Evolutionary conservation across 1,140 invertebrate genomes (phyloP), one percentile per base, ranked within the genome.

Genomic region (Calephelis nemesis): DNA sequence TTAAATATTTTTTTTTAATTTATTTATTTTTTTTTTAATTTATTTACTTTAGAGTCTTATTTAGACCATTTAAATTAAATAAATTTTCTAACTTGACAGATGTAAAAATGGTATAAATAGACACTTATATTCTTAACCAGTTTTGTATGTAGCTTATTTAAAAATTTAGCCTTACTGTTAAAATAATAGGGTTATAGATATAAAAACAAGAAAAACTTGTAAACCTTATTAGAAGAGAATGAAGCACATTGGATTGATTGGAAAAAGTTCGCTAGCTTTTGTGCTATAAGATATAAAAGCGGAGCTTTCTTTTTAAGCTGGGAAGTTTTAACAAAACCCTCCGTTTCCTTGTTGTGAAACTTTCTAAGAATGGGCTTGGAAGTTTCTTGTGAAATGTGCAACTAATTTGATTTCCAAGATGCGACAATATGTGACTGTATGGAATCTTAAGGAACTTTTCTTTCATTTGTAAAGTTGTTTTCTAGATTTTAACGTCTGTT

Each of bases 261-360:
- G 10, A 54, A 30, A 12, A n/a, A 58, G 30, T 11, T 58, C 10
- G 4, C 54, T 7, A 58, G 11, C 54, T 58, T 30, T 39, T 7
- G 54, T 19, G 1, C 5, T 40, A 58, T 58, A 6, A 58, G 54
- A 58, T 58, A 58, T 58, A 58, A 58, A 58, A 58, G 54, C 54
- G 10, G 54, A 40, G 54, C 30, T 58, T 58, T 58, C 54, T 58
- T 58, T 58, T 58, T 58, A 58, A 58, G 54, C 54, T 58, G 54
- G 39, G 54, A 58, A 58, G 54, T 58, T 58, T 58, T 58, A 58
- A 58, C 54, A 58, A 58, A 58, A 58, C 54, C 54, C 54, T 58
- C 54, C 15, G 19, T 39, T 58, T 58, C 19, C 54, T 58, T 58
- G 54, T 58, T 58, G 54, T 12, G 54, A 39, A 58, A 58, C 52